phyloP scores from a whole-genome alignment of 2,113 vertebrate genomes.

The Carettochelys insculpta region DNA sequence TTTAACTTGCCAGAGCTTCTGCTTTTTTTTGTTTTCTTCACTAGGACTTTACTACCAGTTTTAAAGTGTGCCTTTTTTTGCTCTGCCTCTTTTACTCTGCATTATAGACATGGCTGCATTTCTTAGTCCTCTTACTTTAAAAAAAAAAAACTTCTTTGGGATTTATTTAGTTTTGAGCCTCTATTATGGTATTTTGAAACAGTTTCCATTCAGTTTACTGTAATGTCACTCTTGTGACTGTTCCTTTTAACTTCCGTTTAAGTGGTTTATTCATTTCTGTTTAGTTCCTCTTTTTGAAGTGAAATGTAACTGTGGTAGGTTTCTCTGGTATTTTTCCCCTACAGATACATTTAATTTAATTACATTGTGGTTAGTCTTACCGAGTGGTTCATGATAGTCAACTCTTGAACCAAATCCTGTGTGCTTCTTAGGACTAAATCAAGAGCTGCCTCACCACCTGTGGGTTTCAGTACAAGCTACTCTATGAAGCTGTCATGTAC shows the following conservation, averaged over 20 bases:
- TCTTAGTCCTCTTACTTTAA: not conserved
- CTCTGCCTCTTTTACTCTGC: not conserved
- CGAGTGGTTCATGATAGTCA: no score
- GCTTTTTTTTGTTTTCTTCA: not conserved
- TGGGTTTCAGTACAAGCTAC: no score
- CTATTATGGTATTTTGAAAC: not conserved
- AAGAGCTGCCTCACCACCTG: no score
- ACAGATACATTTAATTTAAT: no score
- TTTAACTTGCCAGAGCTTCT: not conserved
- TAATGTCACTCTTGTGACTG: not conserved
- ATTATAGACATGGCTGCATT: not conserved
- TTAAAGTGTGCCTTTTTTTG: not conserved
- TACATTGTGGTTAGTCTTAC: no score
- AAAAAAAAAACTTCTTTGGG: not conserved
- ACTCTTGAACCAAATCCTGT: no score
- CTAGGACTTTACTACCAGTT: not conserved
- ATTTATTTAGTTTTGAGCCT: not conserved
- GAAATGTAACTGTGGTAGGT: not conserved
- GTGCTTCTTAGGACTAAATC: no score
- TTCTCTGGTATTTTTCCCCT: not conserved
- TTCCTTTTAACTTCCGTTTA: not conserved
- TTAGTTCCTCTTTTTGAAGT: not conserved
- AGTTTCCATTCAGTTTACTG: not conserved
- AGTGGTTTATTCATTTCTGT: not conserved
- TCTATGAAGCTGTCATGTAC: no score